phyloP scores from a whole-genome alignment of 2,797 vertebrate species.

The Protonibea diacanthus region DNA sequence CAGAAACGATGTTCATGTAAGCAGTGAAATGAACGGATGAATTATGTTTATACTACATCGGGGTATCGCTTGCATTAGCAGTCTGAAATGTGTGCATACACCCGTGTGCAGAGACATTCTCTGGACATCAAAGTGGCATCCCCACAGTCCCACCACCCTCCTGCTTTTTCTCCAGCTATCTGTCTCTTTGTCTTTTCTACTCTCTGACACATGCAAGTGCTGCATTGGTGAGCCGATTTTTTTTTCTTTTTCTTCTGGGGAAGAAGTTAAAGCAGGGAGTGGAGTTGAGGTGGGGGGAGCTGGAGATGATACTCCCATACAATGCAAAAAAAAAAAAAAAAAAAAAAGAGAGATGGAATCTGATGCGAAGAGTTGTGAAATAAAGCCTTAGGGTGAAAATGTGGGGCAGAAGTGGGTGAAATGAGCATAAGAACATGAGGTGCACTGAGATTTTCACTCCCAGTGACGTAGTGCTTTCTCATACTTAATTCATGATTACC shows the following conservation, averaged over 20 bases:
- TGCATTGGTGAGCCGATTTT: constrained; percentile 44
- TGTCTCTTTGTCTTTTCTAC: constrained; percentile 28
- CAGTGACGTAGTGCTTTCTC: constrained; percentile 80
- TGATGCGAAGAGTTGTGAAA: constrained; percentile 61
- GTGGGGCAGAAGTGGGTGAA: constrained; percentile 28
- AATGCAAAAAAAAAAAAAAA: constrained; percentile 48
- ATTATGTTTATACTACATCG: too few species aligned
- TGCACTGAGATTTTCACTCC: constrained; percentile 67
- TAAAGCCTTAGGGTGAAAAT: constrained; percentile 52
- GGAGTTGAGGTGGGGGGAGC: constrained; percentile 13
- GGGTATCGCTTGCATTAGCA: constrained; percentile 24
- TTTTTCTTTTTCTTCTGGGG: constrained; percentile 18
- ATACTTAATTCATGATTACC: constrained; percentile 83
- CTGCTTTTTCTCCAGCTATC: constrained; percentile 20
- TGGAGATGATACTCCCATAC: constrained; percentile 53
- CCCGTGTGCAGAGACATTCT: constrained; percentile 38
- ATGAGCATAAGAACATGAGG: constrained; percentile 62
- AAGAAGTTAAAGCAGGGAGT: constrained; percentile 25
- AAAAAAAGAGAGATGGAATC: constrained; percentile 52
- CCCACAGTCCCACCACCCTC: constrained; percentile 26
- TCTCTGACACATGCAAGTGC: constrained; percentile 56
- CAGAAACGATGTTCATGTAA: constrained; percentile 32
- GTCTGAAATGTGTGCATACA: neutral
- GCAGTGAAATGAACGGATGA: constrained; percentile 14
- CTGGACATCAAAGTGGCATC: constrained; percentile 53